Evolutionary conservation across 1,140 invertebrate genomes (phyloP).

Genomic region (Probaryconus sp.): DNA sequence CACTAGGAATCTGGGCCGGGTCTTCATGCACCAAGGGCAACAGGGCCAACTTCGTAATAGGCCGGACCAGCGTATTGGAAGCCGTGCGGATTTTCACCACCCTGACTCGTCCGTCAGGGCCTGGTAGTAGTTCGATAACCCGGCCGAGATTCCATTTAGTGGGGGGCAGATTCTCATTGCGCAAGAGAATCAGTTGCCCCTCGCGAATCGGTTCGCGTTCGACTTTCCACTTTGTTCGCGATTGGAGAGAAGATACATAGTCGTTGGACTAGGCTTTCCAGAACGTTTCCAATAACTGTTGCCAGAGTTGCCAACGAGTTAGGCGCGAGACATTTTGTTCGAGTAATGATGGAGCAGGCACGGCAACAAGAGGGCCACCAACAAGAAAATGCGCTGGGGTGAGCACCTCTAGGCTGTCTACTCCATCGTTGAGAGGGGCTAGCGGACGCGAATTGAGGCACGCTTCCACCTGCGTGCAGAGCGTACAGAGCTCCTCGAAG

Average conservation of each 20-base stretch:
- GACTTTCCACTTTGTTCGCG: not conserved
- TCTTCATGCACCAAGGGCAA: not conserved
- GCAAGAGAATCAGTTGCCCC: not conserved
- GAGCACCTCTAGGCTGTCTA: conserved; percentile 43
- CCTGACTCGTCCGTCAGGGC: not conserved
- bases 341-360: no score
- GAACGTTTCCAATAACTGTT: not conserved
- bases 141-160: conserved; percentile 1
- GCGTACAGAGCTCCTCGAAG: conserved; percentile 36
- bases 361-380: not conserved
- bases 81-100: not conserved
- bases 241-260: not conserved
- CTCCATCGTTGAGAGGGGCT: conserved; percentile 15
- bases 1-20: no score
- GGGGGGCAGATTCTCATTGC: not conserved
- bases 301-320: not conserved
- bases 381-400: conserved; percentile 21
- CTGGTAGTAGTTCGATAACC: conserved; percentile 1
- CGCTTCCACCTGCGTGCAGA: conserved; percentile 36
- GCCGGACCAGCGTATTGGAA: not conserved
- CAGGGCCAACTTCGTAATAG: not conserved
- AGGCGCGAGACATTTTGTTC: not conserved
- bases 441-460: conserved; percentile 46
- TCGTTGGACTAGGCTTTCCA: not conserved
- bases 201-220: not conserved